Evolutionary conservation across 2,797 vertebrate species (phyloP), one percentile per base, ranked within the genome.

Genomic region (Trachops cirrhosus): DNA sequence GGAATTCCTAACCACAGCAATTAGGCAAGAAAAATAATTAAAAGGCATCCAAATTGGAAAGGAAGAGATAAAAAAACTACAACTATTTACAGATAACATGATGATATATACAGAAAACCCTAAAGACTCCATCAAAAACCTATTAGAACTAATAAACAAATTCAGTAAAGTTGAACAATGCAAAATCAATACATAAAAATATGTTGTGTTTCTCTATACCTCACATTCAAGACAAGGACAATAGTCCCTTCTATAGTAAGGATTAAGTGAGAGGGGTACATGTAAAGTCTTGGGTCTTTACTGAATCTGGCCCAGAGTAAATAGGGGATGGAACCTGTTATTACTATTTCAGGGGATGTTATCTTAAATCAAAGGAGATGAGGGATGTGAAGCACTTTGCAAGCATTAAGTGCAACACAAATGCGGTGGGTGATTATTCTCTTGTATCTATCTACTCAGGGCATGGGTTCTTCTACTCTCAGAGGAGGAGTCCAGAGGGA

Each of bases 191-290:
- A 34, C 39, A 54, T 26, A 64, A 64, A 82, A 82, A 67, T 74
- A 11, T 64, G 21, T 73, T 52, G 29, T 19, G 37, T 82, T 93
- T 87, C 16, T 80, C 12, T 64, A 10, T 14, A 82, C 93, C 50
- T 97, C 70, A 52, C 41, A 75, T 94, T 95, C 94, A 85, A 52
- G 88, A 75, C 24, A 46, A 80, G 32, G 14, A 6, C 34, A 62
- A 92, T 59, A 59, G 70, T 67, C 34, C 34, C 52, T 86, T 94
- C 44, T 54, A 3, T 67, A 62, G 16, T 80, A 41, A 88, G 34
- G 16, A 52, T 92, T 82, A 68, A 84, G 74, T 9, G 18, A 86
- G 78, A 83, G 39, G 26, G n/a, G 5, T 26, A 10, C 22, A 15
- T 6, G 39, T 57, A 29, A 75, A 86, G 26, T 41, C 37, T 64